A percentile compares a stretch with the other conserved stretches of the same genome.
These are phyloP conservation scores for Cryptocephalus primarius DNA, from an alignment of 2,888 invertebrate species.

Conservation along the genomic window DNA sequence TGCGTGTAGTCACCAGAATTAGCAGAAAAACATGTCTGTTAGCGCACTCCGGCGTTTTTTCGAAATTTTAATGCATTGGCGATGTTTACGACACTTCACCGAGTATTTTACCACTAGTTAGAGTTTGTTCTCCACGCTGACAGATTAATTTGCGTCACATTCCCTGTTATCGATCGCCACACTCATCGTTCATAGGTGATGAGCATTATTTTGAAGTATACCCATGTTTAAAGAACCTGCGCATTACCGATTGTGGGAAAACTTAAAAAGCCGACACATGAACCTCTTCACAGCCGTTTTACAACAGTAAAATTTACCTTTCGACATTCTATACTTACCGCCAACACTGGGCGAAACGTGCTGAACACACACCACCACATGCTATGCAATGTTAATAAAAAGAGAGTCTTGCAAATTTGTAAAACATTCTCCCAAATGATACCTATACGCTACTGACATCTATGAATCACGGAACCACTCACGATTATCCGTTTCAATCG, in stretches of 20 bases:
- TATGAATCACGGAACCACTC: no score
- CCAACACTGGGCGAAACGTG: no score
- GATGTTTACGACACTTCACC: slow-evolving; percentile 25
- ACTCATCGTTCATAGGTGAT: slow-evolving; percentile 39
- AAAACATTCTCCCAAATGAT: no score
- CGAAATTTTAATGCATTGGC: slow-evolving; percentile 22
- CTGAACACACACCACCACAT: no score
- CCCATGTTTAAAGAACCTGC: slow-evolving; percentile 65
- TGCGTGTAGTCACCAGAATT: slow-evolving; percentile 57
- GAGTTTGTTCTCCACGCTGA: slow-evolving; percentile 30
- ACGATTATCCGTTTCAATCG: no score
- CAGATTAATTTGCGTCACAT: slow-evolving; percentile 36
- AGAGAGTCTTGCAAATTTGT: no score
- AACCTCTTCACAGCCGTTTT: no score
- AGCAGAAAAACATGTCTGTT: slow-evolving; percentile 38
- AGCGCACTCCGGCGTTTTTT: slow-evolving; percentile 31
- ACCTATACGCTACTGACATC: no score
- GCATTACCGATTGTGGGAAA: slow-evolving; percentile 34
- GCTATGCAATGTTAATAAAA: no score
- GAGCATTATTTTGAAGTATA: slow-evolving; percentile 42
- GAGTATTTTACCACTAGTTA: slow-evolving; percentile 30
- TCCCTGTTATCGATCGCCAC: slow-evolving; percentile 49
- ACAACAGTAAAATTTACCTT: no score
- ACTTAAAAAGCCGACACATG: slow-evolving; percentile 4
- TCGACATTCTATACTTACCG: no score